Base-by-base conservation (phyloP, 1,140 invertebrate genomes). In the Aphidius gifuensis region DNA sequence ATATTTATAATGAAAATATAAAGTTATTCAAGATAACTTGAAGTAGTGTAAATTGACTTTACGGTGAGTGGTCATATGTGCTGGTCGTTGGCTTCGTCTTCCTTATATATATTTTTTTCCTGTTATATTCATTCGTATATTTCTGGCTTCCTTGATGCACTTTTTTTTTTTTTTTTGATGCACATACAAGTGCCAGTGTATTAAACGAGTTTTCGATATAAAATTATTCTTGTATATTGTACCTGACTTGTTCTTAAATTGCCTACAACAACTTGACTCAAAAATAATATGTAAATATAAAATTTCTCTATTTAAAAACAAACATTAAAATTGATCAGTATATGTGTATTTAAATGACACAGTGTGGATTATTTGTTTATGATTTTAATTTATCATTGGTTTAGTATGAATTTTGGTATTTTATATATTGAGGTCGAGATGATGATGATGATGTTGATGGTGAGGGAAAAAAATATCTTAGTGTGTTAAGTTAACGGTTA, bases 21-120 rank as follows among this genome's bases (percentile, higher is more conserved):
- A 54, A 71, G 72, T 62, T 66, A 57, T 67, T 51, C 61, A 54
- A 67, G 61, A 66, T 68, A 75, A 75, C 72, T 72, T 71, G 68
- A 32, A 32, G 23, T 69, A 68, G 71, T 73, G 72, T 68, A 72
- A 76, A 74, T 75, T 75, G 66, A 64, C 67, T 76, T 78, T 78
- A 74, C 76, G 72, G 68, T 75, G 61, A 74, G 61, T 74, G 74
- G 58, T 72, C 72, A 76, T 75, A 74, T 74, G 67, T 73, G 73
- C 68, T 71, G 72, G 66, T 60, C 38, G 42, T 42, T 57, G 39
- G 16, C 56, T 38, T 43, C 39, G 53, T 44, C 57, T 63, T 44
- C 39, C 21, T 49, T 32, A 8, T 53, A 11, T 53, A 56, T 23
- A 58, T 61, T 58, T 48, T 67, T 45, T 38, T 32, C 7, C 32